These are phyloP conservation scores for Margarornis squamiger DNA, from an alignment of 2,797 vertebrate genomes.

Conservation along the genomic window DNA sequence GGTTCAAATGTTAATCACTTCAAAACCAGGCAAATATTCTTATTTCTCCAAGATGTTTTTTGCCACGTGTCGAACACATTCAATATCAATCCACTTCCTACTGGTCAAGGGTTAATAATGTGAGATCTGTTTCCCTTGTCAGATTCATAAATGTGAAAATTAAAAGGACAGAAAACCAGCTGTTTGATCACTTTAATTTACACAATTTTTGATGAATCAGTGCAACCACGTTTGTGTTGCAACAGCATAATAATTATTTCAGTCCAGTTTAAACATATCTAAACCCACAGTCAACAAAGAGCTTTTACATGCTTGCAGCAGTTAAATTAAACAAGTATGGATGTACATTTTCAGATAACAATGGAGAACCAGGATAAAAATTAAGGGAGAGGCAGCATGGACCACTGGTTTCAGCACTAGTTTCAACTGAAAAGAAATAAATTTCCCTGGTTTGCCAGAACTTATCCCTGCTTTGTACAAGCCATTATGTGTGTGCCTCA, in stretches of 20 bases:
- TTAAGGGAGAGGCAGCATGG: not conserved
- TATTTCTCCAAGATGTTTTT: not conserved
- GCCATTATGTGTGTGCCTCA: not conserved
- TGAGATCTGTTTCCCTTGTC: not conserved
- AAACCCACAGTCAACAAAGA: not conserved
- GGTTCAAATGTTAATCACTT: not conserved
- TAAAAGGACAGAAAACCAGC: not conserved
- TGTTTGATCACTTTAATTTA: not conserved
- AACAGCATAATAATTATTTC: not conserved
- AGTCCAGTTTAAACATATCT: not conserved
- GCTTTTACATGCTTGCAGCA: not conserved
- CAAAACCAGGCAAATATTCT: not conserved
- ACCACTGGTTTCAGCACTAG: not conserved
- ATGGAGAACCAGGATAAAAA: not conserved
- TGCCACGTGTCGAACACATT: not conserved
- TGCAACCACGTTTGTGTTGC: not conserved
- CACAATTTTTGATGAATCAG: not conserved
- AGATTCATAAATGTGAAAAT: not conserved
- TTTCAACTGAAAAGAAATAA: not conserved
- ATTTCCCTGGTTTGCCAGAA: not conserved
- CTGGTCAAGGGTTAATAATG: not conserved
- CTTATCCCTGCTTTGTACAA: not conserved
- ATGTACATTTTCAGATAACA: not conserved
- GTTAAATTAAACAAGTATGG: not conserved
- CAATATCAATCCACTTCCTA: not conserved